phyloP scores from a whole-genome alignment of 2,797 vertebrate species.

The Cyclopterus lumpus region DNA sequence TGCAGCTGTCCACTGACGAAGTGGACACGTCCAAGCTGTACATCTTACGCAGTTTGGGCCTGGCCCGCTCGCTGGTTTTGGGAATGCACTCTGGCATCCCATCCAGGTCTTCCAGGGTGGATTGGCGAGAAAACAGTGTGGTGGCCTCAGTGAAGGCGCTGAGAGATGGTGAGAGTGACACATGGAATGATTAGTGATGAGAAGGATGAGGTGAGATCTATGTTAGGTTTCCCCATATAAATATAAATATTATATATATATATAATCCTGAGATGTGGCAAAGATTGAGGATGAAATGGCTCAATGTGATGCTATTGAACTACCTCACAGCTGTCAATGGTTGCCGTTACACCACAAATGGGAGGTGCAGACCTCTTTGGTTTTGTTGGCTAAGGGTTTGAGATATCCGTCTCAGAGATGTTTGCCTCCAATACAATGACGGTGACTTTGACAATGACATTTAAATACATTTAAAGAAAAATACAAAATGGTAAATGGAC shows the following conservation, averaged over 20 bases:
- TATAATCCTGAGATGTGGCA: not conserved
- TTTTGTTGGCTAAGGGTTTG: not conserved
- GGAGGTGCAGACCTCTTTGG: not conserved
- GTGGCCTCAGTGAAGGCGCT: conserved; percentile 98
- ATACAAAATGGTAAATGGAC: too few relatives aligned
- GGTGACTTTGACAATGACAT: not conserved
- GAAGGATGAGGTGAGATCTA: conserved; percentile 43
- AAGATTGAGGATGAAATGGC: conserved; percentile 21
- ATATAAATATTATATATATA: too few relatives aligned
- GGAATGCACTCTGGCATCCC: conserved; percentile 92
- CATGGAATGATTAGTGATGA: conserved; percentile 41
- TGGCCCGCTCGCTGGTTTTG: conserved; percentile 97
- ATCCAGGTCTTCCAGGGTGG: conserved; percentile 98
- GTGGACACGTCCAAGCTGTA: conserved; percentile 93
- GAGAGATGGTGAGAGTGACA: conserved; percentile 80
- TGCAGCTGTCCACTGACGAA: conserved; percentile 94
- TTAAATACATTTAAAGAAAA: not conserved
- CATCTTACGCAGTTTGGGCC: conserved; percentile 97
- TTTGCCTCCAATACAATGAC: not conserved
- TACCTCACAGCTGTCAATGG: not conserved
- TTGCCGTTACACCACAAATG: not conserved
- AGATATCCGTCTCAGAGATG: not conserved
- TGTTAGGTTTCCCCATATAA: conserved; percentile 1
- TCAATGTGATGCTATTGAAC: conserved; percentile 1
- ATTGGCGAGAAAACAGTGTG: conserved; percentile 97